Percentiles rank a stretch among this genome's conserved stretches.
Evolutionary conservation across 2,888 invertebrate species (phyloP).

Genomic region (Scaeva pyrastri): DNA sequence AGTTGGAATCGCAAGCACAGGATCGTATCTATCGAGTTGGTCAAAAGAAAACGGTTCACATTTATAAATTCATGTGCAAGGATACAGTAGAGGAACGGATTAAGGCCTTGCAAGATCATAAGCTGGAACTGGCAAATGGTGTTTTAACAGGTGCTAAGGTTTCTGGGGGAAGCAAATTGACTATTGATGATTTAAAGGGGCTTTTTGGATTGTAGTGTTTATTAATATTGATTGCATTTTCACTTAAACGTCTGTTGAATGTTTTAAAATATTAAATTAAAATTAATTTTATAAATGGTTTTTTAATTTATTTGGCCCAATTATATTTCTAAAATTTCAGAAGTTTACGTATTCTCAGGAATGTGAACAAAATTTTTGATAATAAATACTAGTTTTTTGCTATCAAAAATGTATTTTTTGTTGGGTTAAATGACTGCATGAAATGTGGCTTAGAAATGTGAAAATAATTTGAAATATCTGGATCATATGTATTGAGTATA

Average conservation of each 20-base stretch:
- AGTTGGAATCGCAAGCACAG: slow-evolving; percentile 96
- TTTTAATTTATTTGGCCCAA: too few relatives aligned
- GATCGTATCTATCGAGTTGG: slow-evolving; percentile 97
- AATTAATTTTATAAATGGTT: too few relatives aligned
- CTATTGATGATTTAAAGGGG: slow-evolving; percentile 91
- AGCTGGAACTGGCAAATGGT: slow-evolving; percentile 90
- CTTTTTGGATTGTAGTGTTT: slow-evolving; percentile 86
- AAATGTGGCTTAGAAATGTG: too few relatives aligned
- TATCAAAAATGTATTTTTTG: too few relatives aligned
- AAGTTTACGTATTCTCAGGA: too few relatives aligned
- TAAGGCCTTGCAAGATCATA: slow-evolving; percentile 90
- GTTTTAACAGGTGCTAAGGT: slow-evolving; percentile 90
- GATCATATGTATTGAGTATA: too few relatives aligned
- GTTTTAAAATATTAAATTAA: too few relatives aligned
- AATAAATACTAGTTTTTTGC: too few relatives aligned
- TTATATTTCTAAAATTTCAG: too few relatives aligned
- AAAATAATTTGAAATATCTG: too few relatives aligned
- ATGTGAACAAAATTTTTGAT: too few relatives aligned
- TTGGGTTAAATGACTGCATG: too few relatives aligned
- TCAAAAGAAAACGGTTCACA: slow-evolving; percentile 91
- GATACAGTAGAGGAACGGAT: slow-evolving; percentile 96
- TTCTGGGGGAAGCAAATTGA: slow-evolving; percentile 88
- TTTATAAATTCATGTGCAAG: slow-evolving; percentile 93
- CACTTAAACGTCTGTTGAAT: background rate
- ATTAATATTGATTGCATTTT: background rate